Evolutionary conservation across 1,140 invertebrate genomes (phyloP).

Genomic region (Diorhabda elongata): DNA sequence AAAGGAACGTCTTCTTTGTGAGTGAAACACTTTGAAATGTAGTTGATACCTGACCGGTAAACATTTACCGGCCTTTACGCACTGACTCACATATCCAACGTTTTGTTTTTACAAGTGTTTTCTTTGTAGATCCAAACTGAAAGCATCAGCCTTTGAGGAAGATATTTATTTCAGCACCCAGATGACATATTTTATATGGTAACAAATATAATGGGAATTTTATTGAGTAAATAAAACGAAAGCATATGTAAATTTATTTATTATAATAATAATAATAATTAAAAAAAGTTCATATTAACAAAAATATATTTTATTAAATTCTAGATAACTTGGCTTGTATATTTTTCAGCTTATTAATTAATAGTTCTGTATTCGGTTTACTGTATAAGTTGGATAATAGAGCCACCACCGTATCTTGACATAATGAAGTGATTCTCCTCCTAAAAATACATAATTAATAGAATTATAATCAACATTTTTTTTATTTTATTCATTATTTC

Average conservation of each 20-base stretch:
- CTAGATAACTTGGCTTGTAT: slow-evolving; percentile 47
- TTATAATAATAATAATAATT: background rate
- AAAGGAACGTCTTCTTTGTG: too few species aligned
- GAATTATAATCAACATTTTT: too few species aligned
- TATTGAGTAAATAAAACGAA: background rate
- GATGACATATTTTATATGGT: too few species aligned
- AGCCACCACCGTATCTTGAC: slow-evolving; percentile 63
- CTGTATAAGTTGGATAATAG: slow-evolving; percentile 64
- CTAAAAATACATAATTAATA: slow-evolving; percentile 46
- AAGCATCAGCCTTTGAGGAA: too few species aligned
- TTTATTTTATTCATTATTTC: too few species aligned
- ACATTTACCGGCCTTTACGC: too few species aligned
- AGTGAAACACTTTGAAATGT: too few species aligned
- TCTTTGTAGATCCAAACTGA: too few species aligned
- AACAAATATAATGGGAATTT: background rate
- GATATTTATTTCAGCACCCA: too few species aligned
- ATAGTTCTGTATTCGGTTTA: slow-evolving; percentile 58
- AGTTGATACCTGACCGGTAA: too few species aligned
- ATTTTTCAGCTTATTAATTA: slow-evolving; percentile 52
- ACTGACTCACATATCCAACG: too few species aligned
- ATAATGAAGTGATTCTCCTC: slow-evolving; percentile 58
- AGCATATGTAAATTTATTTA: background rate
- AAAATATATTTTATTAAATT: slow-evolving; percentile 24
- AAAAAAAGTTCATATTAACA: background rate
- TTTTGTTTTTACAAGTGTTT: too few species aligned